These are phyloP conservation scores for Nomada goodeniana DNA, from an alignment of 2,888 invertebrate species.

Conservation along the genomic window DNA sequence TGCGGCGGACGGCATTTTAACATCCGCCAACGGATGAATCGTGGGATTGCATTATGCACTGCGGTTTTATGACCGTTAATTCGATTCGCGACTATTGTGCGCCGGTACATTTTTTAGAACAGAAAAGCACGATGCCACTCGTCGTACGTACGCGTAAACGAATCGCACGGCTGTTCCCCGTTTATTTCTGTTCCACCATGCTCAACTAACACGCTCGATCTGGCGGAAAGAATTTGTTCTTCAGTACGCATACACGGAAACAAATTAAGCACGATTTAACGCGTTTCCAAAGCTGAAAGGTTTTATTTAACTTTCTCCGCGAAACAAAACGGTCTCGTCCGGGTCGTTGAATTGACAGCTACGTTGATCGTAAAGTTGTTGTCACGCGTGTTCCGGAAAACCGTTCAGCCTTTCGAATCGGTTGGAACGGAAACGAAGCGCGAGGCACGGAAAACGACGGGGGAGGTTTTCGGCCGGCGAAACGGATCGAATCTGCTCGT, in stretches of 20 bases:
- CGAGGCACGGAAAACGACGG: not conserved
- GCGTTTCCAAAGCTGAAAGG: no score
- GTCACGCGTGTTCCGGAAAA: no score
- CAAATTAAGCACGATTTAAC: no score
- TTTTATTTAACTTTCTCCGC: no score
- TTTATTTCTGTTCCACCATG: conserved; percentile 5
- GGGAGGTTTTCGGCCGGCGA: not conserved
- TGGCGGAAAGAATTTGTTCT: no score
- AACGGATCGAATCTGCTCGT: not conserved
- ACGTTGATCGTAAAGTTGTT: no score
- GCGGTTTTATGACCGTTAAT: conserved; percentile 30
- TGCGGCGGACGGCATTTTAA: conserved; percentile 9
- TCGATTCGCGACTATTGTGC: conserved; percentile 14
- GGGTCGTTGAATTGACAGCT: no score
- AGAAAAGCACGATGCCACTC: conserved; percentile 2
- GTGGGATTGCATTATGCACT: conserved; percentile 4
- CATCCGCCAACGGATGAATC: conserved; percentile 2
- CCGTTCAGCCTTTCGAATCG: no score
- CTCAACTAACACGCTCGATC: no score
- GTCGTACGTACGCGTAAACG: not conserved
- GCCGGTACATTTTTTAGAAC: not conserved
- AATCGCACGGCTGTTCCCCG: not conserved
- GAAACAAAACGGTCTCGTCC: no score
- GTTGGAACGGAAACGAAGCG: no score
- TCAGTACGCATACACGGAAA: no score